Evolutionary conservation across 2,888 invertebrate genomes (phyloP).

Genomic region (Dendrolimus houi): DNA sequence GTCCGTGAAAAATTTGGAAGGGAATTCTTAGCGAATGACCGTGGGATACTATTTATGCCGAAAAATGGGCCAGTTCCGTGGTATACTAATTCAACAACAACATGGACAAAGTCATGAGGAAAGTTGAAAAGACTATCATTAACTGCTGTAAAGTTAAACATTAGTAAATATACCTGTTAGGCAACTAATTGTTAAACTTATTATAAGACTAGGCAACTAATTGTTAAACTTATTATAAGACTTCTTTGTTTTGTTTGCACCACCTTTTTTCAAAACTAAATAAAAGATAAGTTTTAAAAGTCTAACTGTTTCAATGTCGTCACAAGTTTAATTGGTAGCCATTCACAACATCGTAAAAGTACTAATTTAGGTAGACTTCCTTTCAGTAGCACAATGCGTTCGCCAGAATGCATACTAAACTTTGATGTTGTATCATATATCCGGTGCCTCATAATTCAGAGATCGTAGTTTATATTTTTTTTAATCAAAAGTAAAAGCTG

Average conservation of each 20-base stretch:
- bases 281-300: background rate
- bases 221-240: too few relatives aligned
- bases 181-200: too few relatives aligned
- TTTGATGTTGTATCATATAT: background rate
- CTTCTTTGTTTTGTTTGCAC: background rate
- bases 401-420: background rate
- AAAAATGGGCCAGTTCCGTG: too few relatives aligned
- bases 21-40: too few relatives aligned
- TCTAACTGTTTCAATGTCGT: background rate
- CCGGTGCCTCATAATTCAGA: background rate
- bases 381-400: constrained; percentile 24
- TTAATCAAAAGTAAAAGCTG: background rate
- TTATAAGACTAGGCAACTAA: too few relatives aligned
- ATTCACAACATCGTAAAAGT: constrained; percentile 34
- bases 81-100: too few relatives aligned
- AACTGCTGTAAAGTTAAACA: too few relatives aligned
- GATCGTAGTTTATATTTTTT: background rate
- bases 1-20: too few relatives aligned
- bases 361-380: constrained; percentile 21
- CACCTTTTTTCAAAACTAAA: background rate
- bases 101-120: too few relatives aligned
- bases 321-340: constrained; percentile 28
- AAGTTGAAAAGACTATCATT: too few relatives aligned
- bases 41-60: too few relatives aligned
- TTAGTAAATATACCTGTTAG: too few relatives aligned